Conservation (phyloP, 64 coral and sea anemone genomes). For the Actinia equina region DNA sequence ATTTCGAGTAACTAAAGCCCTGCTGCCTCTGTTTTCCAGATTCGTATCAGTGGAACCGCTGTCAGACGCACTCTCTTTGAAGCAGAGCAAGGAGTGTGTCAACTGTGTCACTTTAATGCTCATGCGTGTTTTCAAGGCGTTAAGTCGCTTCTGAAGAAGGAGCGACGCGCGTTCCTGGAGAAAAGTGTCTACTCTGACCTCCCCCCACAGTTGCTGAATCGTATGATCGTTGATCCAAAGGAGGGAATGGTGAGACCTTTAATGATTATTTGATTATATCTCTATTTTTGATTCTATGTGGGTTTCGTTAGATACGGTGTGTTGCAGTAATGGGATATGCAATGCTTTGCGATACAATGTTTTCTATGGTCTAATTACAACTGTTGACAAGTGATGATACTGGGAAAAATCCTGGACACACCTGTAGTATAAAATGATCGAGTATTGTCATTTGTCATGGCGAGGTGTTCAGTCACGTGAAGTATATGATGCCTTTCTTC, state of each 20-base stretch:
- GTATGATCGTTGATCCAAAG: constrained; percentile 87
- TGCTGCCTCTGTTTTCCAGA: constrained; percentile 23
- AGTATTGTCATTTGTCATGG: no score
- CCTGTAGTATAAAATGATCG: no score
- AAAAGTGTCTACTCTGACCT: constrained; percentile 57
- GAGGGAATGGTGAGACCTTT: constrained; percentile 72
- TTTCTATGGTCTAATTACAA: no score
- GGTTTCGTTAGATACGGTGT: no score
- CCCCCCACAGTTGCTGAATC: constrained; percentile 57
- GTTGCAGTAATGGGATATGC: no score
- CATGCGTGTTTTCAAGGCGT: constrained; percentile 65
- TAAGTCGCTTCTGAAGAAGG: constrained; percentile 45
- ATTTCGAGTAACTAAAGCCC: no score
- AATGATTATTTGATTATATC: not conserved
- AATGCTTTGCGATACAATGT: no score
- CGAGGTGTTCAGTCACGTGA: no score
- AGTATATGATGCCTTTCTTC: no score
- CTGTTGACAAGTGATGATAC: no score
- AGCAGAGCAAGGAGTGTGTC: constrained; percentile 83
- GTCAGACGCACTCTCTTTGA: constrained; percentile 70
- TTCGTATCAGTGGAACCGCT: constrained; percentile 73
- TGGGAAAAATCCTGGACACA: no score
- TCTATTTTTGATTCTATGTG: no score
- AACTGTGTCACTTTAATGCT: constrained; percentile 81
- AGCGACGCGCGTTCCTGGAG: constrained; percentile 66